Percentiles rank a stretch among this genome's conserved stretches.
Evolutionary conservation across 2,888 invertebrate genomes (phyloP).

Genomic region (Orthonychiurus folsomi): DNA sequence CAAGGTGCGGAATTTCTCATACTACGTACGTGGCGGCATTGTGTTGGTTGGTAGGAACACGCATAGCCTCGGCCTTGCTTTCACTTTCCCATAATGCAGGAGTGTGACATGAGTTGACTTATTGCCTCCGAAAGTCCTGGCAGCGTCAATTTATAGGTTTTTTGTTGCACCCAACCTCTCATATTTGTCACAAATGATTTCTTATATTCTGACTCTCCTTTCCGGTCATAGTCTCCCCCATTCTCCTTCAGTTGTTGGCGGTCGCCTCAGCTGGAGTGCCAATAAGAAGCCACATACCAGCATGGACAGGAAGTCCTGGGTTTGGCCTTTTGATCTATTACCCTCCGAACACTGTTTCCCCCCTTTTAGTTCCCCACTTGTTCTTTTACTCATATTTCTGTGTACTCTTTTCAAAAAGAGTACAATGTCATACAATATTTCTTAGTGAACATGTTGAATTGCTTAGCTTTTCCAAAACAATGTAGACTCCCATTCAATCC

Average conservation of each 20-base stretch:
- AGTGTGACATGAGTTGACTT: slow-evolving; percentile 18
- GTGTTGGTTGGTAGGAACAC: no score
- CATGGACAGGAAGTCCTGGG: not conserved
- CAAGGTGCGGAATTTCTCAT: not conserved
- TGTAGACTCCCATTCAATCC: no score
- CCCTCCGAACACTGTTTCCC: not conserved
- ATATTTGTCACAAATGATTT: slow-evolving; percentile 34
- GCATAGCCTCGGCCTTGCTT: not conserved
- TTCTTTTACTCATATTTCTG: not conserved
- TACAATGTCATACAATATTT: no score
- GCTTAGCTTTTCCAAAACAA: no score
- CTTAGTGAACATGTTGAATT: no score
- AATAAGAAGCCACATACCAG: not conserved
- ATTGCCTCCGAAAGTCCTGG: slow-evolving; percentile 15
- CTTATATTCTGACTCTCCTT: slow-evolving; percentile 13
- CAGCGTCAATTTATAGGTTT: slow-evolving; percentile 27
- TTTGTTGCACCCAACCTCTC: slow-evolving; percentile 12
- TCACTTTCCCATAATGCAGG: not conserved
- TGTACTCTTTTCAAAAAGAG: no score
- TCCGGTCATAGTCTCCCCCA: not conserved
- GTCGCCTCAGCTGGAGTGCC: not conserved
- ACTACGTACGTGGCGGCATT: not conserved
- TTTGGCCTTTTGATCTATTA: not conserved
- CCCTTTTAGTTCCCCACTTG: not conserved
- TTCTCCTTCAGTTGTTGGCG: not conserved